Conservation (phyloP, 2,888 invertebrate genomes). For the Philonicus albiceps region DNA sequence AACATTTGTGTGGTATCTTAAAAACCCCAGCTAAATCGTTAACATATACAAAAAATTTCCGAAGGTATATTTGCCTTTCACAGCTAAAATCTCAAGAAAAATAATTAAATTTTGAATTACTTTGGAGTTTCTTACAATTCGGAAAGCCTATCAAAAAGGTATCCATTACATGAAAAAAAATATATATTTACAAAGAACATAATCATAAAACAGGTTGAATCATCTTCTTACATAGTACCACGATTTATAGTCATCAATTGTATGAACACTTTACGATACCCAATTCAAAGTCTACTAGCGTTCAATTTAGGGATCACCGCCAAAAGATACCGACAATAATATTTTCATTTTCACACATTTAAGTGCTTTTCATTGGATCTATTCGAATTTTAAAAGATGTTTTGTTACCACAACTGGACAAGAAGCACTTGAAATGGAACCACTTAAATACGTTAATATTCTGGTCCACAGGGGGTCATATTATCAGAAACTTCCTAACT, state of each 20-base stretch:
- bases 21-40: too few species aligned
- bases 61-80: background rate
- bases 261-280: background rate
- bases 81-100: background rate
- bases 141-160: background rate
- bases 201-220: background rate
- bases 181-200: background rate
- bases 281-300: background rate
- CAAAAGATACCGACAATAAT: slow-evolving; percentile 21
- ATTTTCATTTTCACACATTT: slow-evolving; percentile 31
- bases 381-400: background rate
- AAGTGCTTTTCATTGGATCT: slow-evolving; percentile 19
- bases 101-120: background rate
- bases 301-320: background rate
- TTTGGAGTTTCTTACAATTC: background rate
- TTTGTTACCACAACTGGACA: background rate
- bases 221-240: background rate
- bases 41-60: too few species aligned
- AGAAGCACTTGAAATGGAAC: background rate
- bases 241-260: background rate
- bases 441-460: background rate
- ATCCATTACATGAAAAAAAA: background rate
- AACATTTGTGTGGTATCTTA: background rate
- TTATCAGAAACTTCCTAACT: background rate
- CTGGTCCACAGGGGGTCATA: background rate